Percentiles rank a stretch among this genome's conserved stretches.
These are phyloP conservation scores for Thyatira batis DNA, from an alignment of 2,888 invertebrate species.

Conservation along the genomic window DNA sequence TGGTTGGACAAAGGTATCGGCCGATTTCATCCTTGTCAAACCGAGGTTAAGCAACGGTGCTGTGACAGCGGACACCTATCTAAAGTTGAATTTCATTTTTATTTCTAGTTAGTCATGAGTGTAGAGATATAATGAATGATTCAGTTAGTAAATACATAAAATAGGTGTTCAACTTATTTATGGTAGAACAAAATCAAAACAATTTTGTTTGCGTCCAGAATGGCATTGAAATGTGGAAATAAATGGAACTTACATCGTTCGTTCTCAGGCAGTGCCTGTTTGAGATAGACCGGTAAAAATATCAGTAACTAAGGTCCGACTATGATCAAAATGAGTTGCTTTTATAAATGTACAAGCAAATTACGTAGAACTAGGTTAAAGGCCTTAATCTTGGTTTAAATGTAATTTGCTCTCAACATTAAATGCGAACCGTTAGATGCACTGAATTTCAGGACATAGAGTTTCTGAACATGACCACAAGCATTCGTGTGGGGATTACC, in stretches of 20 bases:
- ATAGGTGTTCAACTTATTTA: too few relatives aligned
- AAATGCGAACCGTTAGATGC: conserved; percentile 16
- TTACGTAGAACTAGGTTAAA: not conserved
- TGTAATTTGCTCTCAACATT: conserved; percentile 1
- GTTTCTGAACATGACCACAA: conserved; percentile 40
- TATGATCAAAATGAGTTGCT: too few relatives aligned
- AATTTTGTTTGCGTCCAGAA: too few relatives aligned
- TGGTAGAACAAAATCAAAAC: too few relatives aligned
- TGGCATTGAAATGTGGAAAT: too few relatives aligned
- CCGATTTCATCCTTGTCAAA: conserved; percentile 41
- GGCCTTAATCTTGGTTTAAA: not conserved
- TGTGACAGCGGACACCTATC: conserved; percentile 37
- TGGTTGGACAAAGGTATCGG: conserved; percentile 32
- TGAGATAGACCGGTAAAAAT: too few relatives aligned
- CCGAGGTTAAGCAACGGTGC: conserved; percentile 27
- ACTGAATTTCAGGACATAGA: conserved; percentile 36
- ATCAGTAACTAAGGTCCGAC: too few relatives aligned
- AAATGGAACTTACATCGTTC: too few relatives aligned
- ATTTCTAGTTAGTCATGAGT: not conserved
- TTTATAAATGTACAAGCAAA: not conserved
- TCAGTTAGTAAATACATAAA: too few relatives aligned
- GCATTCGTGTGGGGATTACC: conserved; percentile 52
- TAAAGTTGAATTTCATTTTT: not conserved
- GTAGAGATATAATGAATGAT: too few relatives aligned
- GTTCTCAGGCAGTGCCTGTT: too few relatives aligned